Evolutionary conservation across 53 echinoderm and acorn worm genomes (phyloP).

Genomic region (Patiria pectinifera): DNA sequence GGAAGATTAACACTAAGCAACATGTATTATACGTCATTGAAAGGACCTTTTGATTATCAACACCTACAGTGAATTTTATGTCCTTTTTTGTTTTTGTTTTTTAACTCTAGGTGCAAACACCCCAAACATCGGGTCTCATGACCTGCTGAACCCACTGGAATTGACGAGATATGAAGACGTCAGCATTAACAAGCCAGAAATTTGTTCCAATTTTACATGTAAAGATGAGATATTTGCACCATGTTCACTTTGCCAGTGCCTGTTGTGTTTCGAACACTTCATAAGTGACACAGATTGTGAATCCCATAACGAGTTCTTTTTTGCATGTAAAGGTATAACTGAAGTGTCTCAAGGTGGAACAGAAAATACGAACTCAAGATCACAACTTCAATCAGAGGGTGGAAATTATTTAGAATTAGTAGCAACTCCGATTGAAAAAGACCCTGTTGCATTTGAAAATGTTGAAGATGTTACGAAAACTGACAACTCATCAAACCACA

Average conservation of each 20-base stretch:
- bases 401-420: neutral
- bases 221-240: slow-evolving; percentile 50
- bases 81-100: neutral
- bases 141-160: slow-evolving; percentile 14
- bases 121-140: slow-evolving; percentile 2
- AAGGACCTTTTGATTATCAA: neutral
- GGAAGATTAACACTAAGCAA: no score
- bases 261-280: slow-evolving; percentile 32
- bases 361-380: neutral
- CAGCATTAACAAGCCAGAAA: slow-evolving; percentile 32
- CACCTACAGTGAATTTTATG: neutral
- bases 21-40: neutral
- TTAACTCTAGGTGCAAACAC: neutral
- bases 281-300: slow-evolving; percentile 24
- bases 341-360: neutral
- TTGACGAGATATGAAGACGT: slow-evolving; percentile 23
- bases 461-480: neutral
- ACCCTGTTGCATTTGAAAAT: neutral
- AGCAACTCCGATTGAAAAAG: neutral
- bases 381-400: slow-evolving; percentile 11
- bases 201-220: slow-evolving; percentile 38
- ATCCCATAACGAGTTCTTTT: slow-evolving; percentile 32
- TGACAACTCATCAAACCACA: slow-evolving; percentile 15
- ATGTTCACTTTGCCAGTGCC: slow-evolving; percentile 19
- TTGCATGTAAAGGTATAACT: slow-evolving; percentile 22